Percentiles rank a stretch among this genome's conserved stretches.
These are phyloP conservation scores for Cichlasoma orientale DNA, from an alignment of 2,797 vertebrate genomes.

Conservation along the genomic window DNA sequence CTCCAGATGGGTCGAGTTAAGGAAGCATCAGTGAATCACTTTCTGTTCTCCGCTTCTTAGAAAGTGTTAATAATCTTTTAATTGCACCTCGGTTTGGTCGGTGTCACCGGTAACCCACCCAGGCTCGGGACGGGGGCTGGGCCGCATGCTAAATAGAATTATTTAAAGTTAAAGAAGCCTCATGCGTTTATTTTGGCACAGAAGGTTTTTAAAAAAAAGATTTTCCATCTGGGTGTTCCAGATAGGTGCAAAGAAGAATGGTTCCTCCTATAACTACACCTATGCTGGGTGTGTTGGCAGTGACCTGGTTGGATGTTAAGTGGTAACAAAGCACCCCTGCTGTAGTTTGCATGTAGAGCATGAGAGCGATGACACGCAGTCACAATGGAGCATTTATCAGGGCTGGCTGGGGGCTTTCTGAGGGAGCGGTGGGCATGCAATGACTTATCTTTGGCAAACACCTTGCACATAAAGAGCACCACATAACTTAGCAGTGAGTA, in stretches of 20 bases:
- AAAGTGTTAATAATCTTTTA: slow-evolving; percentile 9
- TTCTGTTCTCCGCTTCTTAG: slow-evolving; percentile 18
- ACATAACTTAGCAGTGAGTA: slow-evolving; percentile 33
- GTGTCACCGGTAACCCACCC: background rate
- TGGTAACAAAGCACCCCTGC: background rate
- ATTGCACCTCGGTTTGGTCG: background rate
- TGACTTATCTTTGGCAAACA: slow-evolving; percentile 63
- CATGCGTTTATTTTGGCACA: too few species aligned
- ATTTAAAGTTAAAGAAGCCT: background rate
- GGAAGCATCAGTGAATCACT: slow-evolving; percentile 1
- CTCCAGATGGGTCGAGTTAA: slow-evolving; percentile 60
- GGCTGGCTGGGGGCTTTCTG: background rate
- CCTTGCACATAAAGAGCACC: slow-evolving; percentile 44
- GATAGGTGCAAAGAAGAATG: too few species aligned
- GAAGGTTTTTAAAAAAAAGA: too few species aligned
- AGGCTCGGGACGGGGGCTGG: background rate
- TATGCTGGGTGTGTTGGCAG: background rate
- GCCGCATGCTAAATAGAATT: too few species aligned
- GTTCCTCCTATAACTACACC: background rate
- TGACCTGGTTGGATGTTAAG: background rate
- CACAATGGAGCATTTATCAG: slow-evolving; percentile 37
- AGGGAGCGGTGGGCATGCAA: background rate
- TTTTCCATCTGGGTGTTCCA: too few species aligned
- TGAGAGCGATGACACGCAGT: slow-evolving; percentile 28
- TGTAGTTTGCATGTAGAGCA: slow-evolving; percentile 19